Conservation (phyloP, 2,888 invertebrate species). For the Drosophila tripunctata region DNA sequence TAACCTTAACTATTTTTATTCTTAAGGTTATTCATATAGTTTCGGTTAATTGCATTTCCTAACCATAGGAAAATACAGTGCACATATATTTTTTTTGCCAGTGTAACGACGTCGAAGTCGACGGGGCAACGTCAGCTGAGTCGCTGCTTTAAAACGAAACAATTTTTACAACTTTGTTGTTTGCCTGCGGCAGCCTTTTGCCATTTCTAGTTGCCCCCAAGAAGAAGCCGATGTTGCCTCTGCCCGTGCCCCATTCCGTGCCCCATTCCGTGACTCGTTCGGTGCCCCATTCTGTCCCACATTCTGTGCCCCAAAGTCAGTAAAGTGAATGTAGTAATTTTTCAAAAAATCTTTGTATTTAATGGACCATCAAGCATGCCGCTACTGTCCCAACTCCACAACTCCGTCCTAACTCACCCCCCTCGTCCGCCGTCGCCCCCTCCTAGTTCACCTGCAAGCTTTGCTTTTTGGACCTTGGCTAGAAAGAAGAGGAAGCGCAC, state of each 20-base stretch:
- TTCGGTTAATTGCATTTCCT: no score
- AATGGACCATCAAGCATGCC: constrained; percentile 78
- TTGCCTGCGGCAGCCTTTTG: constrained; percentile 66
- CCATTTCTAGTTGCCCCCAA: constrained; percentile 64
- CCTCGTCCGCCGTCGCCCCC: background rate
- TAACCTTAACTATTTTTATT: no score
- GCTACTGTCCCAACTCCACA: constrained; percentile 7
- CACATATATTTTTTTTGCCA: no score
- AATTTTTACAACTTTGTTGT: constrained; percentile 83
- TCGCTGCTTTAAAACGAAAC: constrained; percentile 72
- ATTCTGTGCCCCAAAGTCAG: constrained; percentile 19
- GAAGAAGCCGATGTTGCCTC: background rate
- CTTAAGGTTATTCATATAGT: no score
- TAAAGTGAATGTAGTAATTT: constrained; percentile 76
- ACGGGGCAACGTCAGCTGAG: constrained; percentile 10
- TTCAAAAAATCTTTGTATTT: constrained; percentile 81
- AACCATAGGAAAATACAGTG: no score
- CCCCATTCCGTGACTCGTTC: no score
- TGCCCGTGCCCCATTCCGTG: background rate
- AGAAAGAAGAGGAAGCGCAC: constrained; percentile 1
- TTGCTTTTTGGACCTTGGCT: constrained; percentile 1
- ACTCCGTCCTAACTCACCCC: constrained; percentile 5
- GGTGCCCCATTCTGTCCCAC: background rate
- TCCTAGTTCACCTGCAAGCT: background rate
- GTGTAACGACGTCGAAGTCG: background rate